Percentiles rank a stretch among this genome's conserved stretches.
Evolutionary conservation across 1,140 invertebrate genomes (phyloP).

Genomic region (Pantala flavescens): DNA sequence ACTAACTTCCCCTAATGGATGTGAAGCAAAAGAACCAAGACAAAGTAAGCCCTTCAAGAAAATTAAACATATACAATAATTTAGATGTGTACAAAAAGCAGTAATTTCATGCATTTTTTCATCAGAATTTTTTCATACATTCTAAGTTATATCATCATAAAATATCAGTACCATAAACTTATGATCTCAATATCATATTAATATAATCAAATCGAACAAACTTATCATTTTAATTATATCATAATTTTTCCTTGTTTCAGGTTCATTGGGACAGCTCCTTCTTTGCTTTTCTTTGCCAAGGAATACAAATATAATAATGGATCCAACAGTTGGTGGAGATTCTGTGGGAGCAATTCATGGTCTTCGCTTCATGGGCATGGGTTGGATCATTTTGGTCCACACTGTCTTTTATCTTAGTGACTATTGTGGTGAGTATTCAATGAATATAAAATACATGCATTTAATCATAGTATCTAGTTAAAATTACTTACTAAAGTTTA

Average conservation of each 20-base stretch:
- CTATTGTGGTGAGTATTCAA: constrained; percentile 30
- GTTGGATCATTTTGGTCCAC: constrained; percentile 39
- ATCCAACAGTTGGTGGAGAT: constrained; percentile 26
- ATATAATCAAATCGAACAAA: too few species aligned
- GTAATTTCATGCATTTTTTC: too few species aligned
- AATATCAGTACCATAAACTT: too few species aligned
- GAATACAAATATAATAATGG: constrained; percentile 29
- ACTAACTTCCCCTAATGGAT: background rate
- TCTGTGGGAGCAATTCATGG: constrained; percentile 34
- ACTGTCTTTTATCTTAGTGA: constrained; percentile 34
- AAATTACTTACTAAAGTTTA: too few species aligned
- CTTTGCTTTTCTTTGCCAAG: constrained; percentile 36
- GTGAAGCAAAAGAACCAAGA: background rate
- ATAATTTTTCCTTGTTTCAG: too few species aligned
- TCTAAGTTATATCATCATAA: too few species aligned
- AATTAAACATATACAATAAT: too few species aligned
- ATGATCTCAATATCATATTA: too few species aligned
- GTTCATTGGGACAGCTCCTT: constrained; percentile 26
- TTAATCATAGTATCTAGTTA: too few species aligned
- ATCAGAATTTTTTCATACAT: too few species aligned
- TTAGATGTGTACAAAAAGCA: too few species aligned
- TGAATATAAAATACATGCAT: background rate
- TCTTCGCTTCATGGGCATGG: constrained; percentile 37
- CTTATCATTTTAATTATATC: too few species aligned
- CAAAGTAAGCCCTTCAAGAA: background rate